phyloP scores from a whole-genome alignment of 2,888 invertebrate species.

The Villa cingulata region DNA sequence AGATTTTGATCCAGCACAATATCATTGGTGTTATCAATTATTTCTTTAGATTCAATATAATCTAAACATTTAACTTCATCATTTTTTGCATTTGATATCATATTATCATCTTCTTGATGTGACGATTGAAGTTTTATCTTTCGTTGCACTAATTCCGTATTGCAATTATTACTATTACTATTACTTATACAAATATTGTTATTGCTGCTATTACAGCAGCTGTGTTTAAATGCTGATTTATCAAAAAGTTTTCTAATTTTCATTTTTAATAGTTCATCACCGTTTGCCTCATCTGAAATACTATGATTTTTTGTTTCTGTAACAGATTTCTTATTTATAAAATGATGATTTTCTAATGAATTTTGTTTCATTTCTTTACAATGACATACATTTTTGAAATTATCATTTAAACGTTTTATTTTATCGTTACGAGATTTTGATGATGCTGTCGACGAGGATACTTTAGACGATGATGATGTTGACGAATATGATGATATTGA shows the following conservation, averaged over 20 bases:
- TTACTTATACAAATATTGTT: too few species aligned
- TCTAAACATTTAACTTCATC: constrained; percentile 1
- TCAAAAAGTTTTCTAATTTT: constrained; percentile 3
- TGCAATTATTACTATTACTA: neutral
- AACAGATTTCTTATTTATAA: too few species aligned
- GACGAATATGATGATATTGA: neutral
- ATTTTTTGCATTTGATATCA: neutral
- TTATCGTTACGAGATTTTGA: constrained; percentile 4
- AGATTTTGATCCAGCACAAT: constrained; percentile 30
- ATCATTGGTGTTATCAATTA: constrained; percentile 17
- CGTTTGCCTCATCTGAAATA: too few species aligned
- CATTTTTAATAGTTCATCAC: neutral
- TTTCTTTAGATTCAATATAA: too few species aligned
- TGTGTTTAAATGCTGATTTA: neutral
- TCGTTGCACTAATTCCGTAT: neutral
- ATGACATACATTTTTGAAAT: constrained; percentile 10
- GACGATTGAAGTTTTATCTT: neutral
- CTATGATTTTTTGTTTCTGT: too few species aligned
- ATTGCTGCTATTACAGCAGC: too few species aligned
- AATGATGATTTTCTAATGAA: neutral
- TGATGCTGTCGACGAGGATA: neutral
- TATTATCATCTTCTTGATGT: too few species aligned
- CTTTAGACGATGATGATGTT: neutral
- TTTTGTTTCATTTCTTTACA: constrained; percentile 1
- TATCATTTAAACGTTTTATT: constrained; percentile 9